A percentile compares a stretch with the other conserved stretches of the same genome.
Conservation (phyloP, 2,113 vertebrate species). For the Noctilio leporinus region DNA sequence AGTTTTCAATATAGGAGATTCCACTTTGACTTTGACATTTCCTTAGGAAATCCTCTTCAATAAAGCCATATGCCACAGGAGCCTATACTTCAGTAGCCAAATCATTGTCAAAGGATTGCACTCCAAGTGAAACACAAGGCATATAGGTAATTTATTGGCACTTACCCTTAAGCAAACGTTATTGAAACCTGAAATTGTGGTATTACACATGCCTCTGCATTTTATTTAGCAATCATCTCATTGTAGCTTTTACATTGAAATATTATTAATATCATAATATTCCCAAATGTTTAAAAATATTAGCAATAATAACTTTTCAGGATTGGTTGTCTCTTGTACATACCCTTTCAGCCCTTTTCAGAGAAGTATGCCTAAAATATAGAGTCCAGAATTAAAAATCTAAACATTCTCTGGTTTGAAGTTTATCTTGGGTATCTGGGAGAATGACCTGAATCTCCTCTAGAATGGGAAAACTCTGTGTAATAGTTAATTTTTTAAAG, state of each 20-base stretch:
- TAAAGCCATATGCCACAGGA: not conserved
- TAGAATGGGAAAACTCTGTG: not conserved
- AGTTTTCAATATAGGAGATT: conserved; percentile 79
- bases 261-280: not conserved
- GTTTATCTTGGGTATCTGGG: not conserved
- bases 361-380: not conserved
- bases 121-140: not conserved
- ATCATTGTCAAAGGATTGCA: not conserved
- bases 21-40: conserved; percentile 37
- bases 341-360: not conserved
- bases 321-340: not conserved
- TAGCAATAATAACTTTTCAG: not conserved
- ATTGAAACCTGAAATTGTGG: conserved; percentile 41
- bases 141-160: not conserved
- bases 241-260: conserved; percentile 8
- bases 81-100: not conserved
- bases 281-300: not conserved
- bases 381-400: not conserved
- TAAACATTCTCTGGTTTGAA: not conserved
- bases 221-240: conserved; percentile 40
- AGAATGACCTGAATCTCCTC: not conserved
- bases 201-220: conserved; percentile 31
- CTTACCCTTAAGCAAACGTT: conserved; percentile 34
- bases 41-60: not conserved
- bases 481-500: conserved; percentile 34